Evolutionary conservation across 2,113 vertebrate species (phyloP).

Genomic region (Sterrhoptilus dennistouni): DNA sequence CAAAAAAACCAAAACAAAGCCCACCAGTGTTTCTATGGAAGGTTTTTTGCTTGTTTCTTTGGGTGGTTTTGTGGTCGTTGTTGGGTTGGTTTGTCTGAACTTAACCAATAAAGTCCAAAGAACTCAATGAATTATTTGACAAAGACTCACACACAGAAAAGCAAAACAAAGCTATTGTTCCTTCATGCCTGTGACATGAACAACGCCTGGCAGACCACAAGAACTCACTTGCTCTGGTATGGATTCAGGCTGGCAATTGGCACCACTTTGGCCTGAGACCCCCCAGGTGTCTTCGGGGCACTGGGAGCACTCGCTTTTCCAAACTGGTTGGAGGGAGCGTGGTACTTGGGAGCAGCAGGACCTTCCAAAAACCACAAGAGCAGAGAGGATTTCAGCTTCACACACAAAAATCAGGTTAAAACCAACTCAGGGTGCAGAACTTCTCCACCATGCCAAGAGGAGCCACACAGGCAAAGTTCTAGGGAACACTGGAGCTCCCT

Average conservation of each 20-base stretch:
- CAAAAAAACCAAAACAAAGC: not conserved
- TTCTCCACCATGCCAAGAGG: fast-evolving
- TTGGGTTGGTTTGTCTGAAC: not conserved
- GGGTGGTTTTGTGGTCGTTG: not conserved
- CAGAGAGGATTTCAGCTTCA: not conserved
- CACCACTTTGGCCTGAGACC: constrained; percentile 85
- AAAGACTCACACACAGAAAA: not conserved
- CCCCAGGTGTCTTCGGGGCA: constrained; percentile 77
- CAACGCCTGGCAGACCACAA: not conserved
- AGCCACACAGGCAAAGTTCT: not conserved
- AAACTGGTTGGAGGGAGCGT: constrained; percentile 75
- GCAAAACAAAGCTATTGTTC: not conserved
- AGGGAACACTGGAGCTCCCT: not conserved
- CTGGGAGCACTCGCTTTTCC: constrained; percentile 70
- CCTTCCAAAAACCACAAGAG: constrained; percentile 52
- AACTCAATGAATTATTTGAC: not conserved
- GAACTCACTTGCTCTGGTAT: constrained; percentile 94
- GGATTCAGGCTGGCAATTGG: constrained; percentile 96
- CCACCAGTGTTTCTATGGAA: not conserved
- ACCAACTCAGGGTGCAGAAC: not conserved
- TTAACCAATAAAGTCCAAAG: not conserved
- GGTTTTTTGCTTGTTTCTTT: not conserved
- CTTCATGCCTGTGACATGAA: not conserved
- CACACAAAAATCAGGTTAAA: not conserved
- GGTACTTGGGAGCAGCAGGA: constrained; percentile 69